These are phyloP conservation scores for Microtus pennsylvanicus DNA, from an alignment of 2,113 vertebrate genomes.

Conservation along the genomic window DNA sequence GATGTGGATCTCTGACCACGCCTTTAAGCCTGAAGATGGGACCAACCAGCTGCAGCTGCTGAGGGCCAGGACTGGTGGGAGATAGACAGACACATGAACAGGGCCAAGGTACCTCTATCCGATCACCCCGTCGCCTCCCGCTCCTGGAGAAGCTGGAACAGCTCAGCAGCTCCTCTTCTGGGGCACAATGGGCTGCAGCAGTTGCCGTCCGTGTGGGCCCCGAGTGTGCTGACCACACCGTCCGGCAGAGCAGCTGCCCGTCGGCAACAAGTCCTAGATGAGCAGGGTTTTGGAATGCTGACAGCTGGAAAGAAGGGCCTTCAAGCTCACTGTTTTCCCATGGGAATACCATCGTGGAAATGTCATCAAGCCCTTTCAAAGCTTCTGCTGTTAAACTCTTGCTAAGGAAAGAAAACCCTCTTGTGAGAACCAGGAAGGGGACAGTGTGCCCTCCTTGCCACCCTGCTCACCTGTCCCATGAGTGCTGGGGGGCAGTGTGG, in stretches of 20 bases:
- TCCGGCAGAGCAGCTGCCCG: slow-evolving; percentile 90
- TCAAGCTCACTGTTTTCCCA: not conserved
- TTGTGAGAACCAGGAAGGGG: not conserved
- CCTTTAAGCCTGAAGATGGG: not conserved
- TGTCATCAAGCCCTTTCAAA: not conserved
- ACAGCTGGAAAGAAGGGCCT: not conserved
- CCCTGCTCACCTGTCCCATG: slow-evolving; percentile 65
- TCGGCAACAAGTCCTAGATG: not conserved
- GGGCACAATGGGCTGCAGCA: slow-evolving; percentile 83
- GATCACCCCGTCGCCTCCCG: slow-evolving; percentile 86
- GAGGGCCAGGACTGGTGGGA: not conserved
- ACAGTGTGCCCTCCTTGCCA: not conserved
- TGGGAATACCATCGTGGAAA: not conserved
- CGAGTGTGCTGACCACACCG: slow-evolving; percentile 91
- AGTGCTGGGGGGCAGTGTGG: slow-evolving; percentile 81
- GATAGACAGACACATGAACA: not conserved
- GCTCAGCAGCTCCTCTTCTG: slow-evolving; percentile 84
- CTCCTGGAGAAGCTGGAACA: slow-evolving; percentile 87
- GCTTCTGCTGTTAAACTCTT: not conserved
- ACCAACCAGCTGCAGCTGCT: not conserved
- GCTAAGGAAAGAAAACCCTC: not conserved
- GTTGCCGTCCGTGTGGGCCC: slow-evolving; percentile 67
- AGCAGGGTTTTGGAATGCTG: not conserved
- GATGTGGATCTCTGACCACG: not conserved
- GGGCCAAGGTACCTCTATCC: slow-evolving; percentile 84